A percentile compares a stretch with the other conserved stretches of the same genome.
These are phyloP conservation scores for Cichlasoma orientale DNA, from an alignment of 2,797 vertebrate species.

Conservation along the genomic window DNA sequence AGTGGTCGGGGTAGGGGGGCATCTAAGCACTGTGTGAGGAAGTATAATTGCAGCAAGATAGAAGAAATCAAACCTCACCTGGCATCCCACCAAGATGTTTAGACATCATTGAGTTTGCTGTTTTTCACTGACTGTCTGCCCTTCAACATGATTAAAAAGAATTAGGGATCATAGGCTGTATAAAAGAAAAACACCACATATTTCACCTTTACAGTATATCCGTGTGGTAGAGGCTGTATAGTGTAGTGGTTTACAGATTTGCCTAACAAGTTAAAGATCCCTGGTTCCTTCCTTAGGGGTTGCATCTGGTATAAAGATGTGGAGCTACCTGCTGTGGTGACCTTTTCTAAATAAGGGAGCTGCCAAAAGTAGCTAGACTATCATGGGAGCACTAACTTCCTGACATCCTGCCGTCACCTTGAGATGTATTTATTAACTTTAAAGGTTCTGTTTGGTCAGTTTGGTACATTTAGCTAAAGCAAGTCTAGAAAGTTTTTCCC, in stretches of 20 bases:
- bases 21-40: neutral
- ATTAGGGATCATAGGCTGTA: neutral
- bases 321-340: neutral
- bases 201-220: neutral
- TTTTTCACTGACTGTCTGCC: neutral
- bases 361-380: neutral
- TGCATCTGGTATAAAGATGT: neutral
- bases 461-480: neutral
- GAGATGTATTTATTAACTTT: neutral
- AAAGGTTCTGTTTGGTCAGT: neutral
- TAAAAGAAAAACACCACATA: neutral
- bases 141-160: neutral
- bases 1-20: neutral
- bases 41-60: neutral
- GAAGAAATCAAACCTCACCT: neutral
- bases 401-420: neutral
- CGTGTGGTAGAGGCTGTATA: neutral
- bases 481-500: neutral
- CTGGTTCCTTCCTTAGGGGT: neutral
- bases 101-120: neutral
- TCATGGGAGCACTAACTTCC: neutral
- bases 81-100: rapidly evolving
- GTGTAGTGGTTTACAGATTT: neutral
- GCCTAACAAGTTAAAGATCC: neutral
- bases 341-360: neutral